Evolutionary conservation across 2,113 vertebrate species (phyloP).

Genomic region (Grallaria varia): DNA sequence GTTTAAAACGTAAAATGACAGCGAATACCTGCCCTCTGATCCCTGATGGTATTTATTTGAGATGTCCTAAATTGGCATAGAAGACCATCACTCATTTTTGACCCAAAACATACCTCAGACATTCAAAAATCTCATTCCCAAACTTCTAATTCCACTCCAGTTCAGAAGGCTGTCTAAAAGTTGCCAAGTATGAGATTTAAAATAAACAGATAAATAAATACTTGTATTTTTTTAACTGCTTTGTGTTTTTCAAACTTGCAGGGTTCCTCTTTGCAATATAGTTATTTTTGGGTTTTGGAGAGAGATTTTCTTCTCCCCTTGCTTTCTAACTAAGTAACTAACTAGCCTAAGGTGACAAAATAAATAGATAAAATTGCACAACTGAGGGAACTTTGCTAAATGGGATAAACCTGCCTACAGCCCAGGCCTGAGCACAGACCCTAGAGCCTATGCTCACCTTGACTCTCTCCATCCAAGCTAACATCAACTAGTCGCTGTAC

Average conservation of each 20-base stretch:
- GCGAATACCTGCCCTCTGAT: not conserved
- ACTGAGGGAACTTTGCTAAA: not conserved
- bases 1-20: not conserved
- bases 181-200: not conserved
- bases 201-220: not conserved
- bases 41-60: not conserved
- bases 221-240: not conserved
- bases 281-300: not conserved
- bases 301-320: not conserved
- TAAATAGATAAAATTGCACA: not conserved
- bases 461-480: not conserved
- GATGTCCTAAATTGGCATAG: not conserved
- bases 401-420: not conserved
- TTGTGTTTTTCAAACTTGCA: not conserved
- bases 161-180: not conserved
- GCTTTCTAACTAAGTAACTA: not conserved
- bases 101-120: not conserved
- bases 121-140: not conserved
- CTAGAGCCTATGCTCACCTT: not conserved
- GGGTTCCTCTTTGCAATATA: not conserved
- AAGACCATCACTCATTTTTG: not conserved
- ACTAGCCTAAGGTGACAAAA: not conserved
- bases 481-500: not conserved
- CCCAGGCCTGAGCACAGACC: not conserved
- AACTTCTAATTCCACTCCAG: not conserved